Evolutionary conservation across 2,888 invertebrate species (phyloP).

Genomic region (Tyria jacobaeae): DNA sequence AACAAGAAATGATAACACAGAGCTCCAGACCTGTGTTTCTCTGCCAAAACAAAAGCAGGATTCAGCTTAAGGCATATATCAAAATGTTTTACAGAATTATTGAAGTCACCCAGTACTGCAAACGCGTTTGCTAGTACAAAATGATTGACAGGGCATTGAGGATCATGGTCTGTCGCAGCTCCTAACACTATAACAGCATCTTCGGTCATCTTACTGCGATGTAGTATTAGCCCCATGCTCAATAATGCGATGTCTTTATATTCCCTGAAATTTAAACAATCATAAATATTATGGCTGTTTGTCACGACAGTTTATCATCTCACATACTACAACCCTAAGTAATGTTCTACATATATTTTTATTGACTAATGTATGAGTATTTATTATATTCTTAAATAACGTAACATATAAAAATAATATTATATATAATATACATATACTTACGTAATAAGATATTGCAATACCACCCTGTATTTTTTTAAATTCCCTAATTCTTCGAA

Average conservation of each 20-base stretch:
- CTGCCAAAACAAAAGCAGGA: slow-evolving; percentile 87
- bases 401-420: no score
- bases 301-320: no score
- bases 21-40: slow-evolving; percentile 88
- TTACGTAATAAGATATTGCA: no score
- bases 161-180: slow-evolving; percentile 91
- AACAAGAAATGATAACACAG: slow-evolving; percentile 89
- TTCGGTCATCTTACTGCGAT: slow-evolving; percentile 88
- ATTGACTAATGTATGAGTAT: no score
- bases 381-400: no score
- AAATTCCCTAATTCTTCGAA: no score
- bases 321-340: no score
- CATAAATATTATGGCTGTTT: background rate
- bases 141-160: slow-evolving; percentile 87
- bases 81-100: slow-evolving; percentile 87
- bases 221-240: slow-evolving; percentile 91
- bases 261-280: slow-evolving; percentile 79
- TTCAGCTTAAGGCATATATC: slow-evolving; percentile 89
- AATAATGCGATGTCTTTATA: slow-evolving; percentile 91
- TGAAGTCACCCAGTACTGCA: slow-evolving; percentile 90
- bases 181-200: slow-evolving; percentile 91
- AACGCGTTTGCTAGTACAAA: slow-evolving; percentile 91
- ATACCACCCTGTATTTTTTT: no score
- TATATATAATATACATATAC: no score
- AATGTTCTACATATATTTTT: no score